Percentiles rank a stretch among this genome's conserved stretches.
Evolutionary conservation across 1,140 invertebrate species (phyloP).

Genomic region (Andrena cerasifolii): DNA sequence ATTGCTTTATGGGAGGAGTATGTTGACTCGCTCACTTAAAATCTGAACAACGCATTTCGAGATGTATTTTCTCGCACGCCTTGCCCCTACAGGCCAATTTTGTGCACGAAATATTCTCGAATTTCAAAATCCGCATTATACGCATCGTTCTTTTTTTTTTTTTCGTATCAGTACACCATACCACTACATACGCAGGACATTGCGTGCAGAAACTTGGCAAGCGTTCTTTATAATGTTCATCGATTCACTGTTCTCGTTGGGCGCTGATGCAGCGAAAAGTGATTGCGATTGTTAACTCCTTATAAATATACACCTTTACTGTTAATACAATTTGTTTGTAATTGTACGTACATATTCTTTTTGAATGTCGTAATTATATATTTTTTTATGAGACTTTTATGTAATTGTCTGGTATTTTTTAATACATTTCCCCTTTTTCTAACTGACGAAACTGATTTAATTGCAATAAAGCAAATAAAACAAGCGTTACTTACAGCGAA

Average conservation of each 20-base stretch:
- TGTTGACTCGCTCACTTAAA: not conserved
- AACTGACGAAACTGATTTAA: too few relatives aligned
- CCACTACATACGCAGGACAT: not conserved
- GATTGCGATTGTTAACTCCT: slow-evolving; percentile 39
- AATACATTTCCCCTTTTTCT: too few relatives aligned
- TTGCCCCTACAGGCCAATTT: not conserved
- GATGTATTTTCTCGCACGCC: too few relatives aligned
- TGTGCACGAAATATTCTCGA: not conserved
- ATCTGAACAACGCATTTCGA: not conserved
- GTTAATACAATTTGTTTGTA: slow-evolving; percentile 45
- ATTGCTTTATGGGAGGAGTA: slow-evolving; percentile 7
- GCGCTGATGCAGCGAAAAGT: slow-evolving; percentile 22
- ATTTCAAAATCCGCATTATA: not conserved
- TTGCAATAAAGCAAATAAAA: too few relatives aligned
- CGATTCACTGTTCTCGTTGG: slow-evolving; percentile 20
- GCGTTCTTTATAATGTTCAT: not conserved
- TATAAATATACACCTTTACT: slow-evolving; percentile 41
- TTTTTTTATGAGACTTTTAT: too few relatives aligned
- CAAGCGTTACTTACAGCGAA: too few relatives aligned
- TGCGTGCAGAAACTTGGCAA: slow-evolving; percentile 14
- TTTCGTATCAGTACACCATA: too few relatives aligned
- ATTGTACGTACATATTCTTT: slow-evolving; percentile 29
- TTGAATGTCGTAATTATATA: slow-evolving; percentile 19
- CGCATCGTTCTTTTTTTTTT: not conserved
- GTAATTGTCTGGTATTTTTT: too few relatives aligned